Base-by-base conservation (phyloP, 2,113 vertebrate species). In the Channa argus region DNA sequence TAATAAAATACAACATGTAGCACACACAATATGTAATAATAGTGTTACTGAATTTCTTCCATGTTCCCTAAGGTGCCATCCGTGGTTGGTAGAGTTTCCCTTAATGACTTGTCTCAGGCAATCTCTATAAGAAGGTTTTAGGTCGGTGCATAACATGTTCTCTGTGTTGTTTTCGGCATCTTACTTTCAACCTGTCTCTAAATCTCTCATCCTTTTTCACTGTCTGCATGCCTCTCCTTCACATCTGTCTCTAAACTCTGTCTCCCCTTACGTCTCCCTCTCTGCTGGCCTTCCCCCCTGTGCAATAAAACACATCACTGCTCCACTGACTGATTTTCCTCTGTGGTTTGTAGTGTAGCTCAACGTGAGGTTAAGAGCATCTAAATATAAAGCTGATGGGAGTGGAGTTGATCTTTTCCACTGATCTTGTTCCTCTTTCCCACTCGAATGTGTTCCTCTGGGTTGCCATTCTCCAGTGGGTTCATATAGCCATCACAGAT, bases 361-460 rank as follows among this genome's bases (percentile, higher is more conserved):
- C 71, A 56, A 47, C 45, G 9, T 68, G 63, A 74, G 66, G 64
- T 76, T 76, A 63, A 80, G 63, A 79, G 65, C 65, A 54, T 67
- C 74, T 68, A 63, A 79, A 85, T 84, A 74, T 80, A 74, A 71
- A 83, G 43, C 54, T 15, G 13, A 56, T 43, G 46, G 69, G 63
- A 74, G 53, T 14, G 1, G 39, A 60, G 47, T 55, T 4, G 0
- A 54, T 77, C 73, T 65, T 36, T 63, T 53, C 24, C 34, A 5
- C 45, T 60, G 47, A 71, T 74, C 77, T 79, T 53, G 24, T 71
- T 62, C 51, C 39, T 60, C 67, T 59, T 68, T 63, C 51, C 51
- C 53, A 51, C 7, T 6, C 24, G 69, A 61, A 77, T 52, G 55
- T 3, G 4, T 47, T 68, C 47, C 14, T 62, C 2, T 0, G 39